Evolutionary conservation across 2,888 invertebrate species (phyloP).

Genomic region (Thalpophila matura): DNA sequence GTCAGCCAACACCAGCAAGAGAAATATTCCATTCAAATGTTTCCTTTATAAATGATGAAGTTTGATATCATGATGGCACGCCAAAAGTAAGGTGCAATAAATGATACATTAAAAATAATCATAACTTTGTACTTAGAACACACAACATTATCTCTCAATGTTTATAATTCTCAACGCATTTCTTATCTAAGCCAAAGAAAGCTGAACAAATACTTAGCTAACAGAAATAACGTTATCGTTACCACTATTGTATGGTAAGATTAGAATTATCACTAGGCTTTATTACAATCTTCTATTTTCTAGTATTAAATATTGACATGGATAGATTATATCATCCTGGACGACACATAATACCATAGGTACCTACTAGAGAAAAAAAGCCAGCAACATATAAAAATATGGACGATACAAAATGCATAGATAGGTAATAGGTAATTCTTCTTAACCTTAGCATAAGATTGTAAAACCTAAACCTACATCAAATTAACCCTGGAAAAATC

Average conservation of each 20-base stretch:
- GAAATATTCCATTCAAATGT: no score
- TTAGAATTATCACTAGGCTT: not conserved
- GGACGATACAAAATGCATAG: no score
- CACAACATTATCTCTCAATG: conserved; percentile 24
- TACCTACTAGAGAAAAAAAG: not conserved
- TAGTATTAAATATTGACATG: conserved; percentile 4
- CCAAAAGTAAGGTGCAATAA: not conserved
- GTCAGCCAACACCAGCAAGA: no score
- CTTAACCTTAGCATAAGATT: no score
- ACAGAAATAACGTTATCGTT: conserved; percentile 44
- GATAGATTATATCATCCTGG: no score
- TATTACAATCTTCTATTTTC: not conserved
- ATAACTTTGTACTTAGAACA: not conserved
- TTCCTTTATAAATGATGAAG: no score
- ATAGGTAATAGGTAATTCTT: no score
- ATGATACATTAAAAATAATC: not conserved
- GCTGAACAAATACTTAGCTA: conserved; percentile 26
- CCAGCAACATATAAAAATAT: not conserved
- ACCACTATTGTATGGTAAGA: conserved; percentile 19
- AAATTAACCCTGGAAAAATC: not conserved
- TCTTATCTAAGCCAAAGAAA: conserved; percentile 53
- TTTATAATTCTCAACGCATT: conserved; percentile 20
- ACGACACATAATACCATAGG: no score
- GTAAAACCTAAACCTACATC: not conserved
- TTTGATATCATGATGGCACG: no score